phyloP scores from a whole-genome alignment of 2,797 vertebrate species.

The Morus bassanus region DNA sequence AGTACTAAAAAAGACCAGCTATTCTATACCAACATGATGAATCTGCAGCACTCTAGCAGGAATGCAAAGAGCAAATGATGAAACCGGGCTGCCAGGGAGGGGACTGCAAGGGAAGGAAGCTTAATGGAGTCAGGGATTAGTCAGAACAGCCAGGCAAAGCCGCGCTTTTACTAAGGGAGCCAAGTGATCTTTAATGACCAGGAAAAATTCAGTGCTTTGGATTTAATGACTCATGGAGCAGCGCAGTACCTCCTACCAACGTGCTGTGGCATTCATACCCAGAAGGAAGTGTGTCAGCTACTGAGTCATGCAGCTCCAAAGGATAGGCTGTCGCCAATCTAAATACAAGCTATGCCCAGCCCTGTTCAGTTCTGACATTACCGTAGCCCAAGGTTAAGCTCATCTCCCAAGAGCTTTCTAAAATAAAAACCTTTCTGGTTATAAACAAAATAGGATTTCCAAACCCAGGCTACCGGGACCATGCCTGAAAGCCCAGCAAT shows the following conservation, averaged over 20 bases:
- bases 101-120: neutral
- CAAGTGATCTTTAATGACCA: neutral
- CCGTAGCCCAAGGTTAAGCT: slow-evolving; percentile 8
- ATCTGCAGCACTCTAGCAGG: neutral
- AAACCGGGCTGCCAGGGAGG: neutral
- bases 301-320: neutral
- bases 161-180: rapidly evolving
- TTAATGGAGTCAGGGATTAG: neutral
- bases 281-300: slow-evolving; percentile 48
- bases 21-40: neutral
- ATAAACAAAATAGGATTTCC: neutral
- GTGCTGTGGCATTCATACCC: slow-evolving; percentile 3
- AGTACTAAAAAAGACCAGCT: neutral
- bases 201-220: slow-evolving; percentile 10
- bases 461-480: neutral
- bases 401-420: neutral
- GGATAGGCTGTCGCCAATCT: neutral
- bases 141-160: neutral
- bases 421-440: slow-evolving; percentile 18
- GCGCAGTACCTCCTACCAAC: neutral
- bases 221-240: slow-evolving; percentile 6
- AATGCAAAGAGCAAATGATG: neutral
- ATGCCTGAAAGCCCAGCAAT: neutral
- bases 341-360: neutral
- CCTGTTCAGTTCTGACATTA: neutral